Conservation (phyloP, 2,888 invertebrate species). For the Arrhopalites spinosus region DNA sequence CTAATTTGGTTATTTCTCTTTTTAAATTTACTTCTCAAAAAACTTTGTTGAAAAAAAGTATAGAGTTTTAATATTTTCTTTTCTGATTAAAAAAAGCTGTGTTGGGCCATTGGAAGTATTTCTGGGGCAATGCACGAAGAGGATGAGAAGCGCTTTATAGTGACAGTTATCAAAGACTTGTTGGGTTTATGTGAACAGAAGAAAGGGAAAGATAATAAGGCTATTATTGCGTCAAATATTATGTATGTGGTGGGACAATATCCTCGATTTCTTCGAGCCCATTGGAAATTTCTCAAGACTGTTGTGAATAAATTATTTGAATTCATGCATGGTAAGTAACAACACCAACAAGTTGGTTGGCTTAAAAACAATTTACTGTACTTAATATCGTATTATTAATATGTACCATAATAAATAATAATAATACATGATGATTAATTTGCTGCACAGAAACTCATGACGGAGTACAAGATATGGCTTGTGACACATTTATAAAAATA, state of each 20-base stretch:
- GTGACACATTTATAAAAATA: constrained; percentile 99
- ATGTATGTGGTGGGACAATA: constrained; percentile 99
- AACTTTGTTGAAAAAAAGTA: no score
- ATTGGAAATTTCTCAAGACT: constrained; percentile 99
- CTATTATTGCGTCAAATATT: constrained; percentile 99
- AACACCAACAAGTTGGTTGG: neutral
- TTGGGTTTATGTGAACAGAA: constrained; percentile 98
- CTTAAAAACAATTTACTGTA: no score
- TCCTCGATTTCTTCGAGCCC: constrained; percentile 96
- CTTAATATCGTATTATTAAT: no score
- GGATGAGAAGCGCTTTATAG: constrained; percentile 97
- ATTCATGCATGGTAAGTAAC: constrained; percentile 86
- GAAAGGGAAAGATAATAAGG: constrained; percentile 98
- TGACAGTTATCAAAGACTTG: constrained; percentile 97
- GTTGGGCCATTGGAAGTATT: constrained; percentile 99
- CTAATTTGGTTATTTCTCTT: no score
- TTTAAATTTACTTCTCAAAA: no score
- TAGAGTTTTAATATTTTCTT: neutral
- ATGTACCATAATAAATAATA: neutral
- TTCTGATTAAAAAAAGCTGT: constrained; percentile 66
- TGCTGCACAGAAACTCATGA: constrained; percentile 99
- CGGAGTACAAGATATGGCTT: constrained; percentile 99
- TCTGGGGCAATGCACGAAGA: constrained; percentile 99
- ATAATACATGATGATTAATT: no score
- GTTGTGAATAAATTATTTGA: constrained; percentile 99